phyloP scores from a whole-genome alignment of 2,888 invertebrate genomes.

The Tigriopus californicus region DNA sequence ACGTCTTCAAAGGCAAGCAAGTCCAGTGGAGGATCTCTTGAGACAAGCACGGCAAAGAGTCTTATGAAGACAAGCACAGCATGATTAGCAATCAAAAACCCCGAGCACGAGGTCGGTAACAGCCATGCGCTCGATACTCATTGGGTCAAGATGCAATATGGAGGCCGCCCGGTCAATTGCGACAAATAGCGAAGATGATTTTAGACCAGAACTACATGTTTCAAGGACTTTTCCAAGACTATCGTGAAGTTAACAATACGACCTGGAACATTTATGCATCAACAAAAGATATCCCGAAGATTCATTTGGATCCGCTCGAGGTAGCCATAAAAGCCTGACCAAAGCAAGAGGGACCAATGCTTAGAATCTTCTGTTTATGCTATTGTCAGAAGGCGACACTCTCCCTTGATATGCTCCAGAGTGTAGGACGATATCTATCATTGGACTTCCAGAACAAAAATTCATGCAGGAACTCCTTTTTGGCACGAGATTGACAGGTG shows the following conservation, averaged over 20 bases:
- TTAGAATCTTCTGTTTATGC: slow-evolving; percentile 60
- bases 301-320: neutral
- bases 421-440: too few relatives aligned
- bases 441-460: too few relatives aligned
- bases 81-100: slow-evolving; percentile 56
- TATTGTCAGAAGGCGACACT: slow-evolving; percentile 53
- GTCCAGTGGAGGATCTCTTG: slow-evolving; percentile 67
- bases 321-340: slow-evolving; percentile 41
- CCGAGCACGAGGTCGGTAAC: slow-evolving; percentile 50
- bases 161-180: slow-evolving; percentile 57
- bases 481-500: too few relatives aligned
- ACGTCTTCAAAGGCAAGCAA: slow-evolving; percentile 73
- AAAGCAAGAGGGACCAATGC: slow-evolving; percentile 47
- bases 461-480: too few relatives aligned
- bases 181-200: slow-evolving; percentile 52
- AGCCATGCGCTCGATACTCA: slow-evolving; percentile 65
- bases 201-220: slow-evolving; percentile 58
- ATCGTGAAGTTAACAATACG: neutral
- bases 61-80: too few relatives aligned
- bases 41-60: too few relatives aligned
- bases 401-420: slow-evolving; percentile 44
- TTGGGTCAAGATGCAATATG: slow-evolving; percentile 41
- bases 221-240: slow-evolving; percentile 28
- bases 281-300: neutral
- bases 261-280: neutral